Evolutionary conservation across 2,113 vertebrate species (phyloP).

Genomic region (Gymnorhina tibicen): DNA sequence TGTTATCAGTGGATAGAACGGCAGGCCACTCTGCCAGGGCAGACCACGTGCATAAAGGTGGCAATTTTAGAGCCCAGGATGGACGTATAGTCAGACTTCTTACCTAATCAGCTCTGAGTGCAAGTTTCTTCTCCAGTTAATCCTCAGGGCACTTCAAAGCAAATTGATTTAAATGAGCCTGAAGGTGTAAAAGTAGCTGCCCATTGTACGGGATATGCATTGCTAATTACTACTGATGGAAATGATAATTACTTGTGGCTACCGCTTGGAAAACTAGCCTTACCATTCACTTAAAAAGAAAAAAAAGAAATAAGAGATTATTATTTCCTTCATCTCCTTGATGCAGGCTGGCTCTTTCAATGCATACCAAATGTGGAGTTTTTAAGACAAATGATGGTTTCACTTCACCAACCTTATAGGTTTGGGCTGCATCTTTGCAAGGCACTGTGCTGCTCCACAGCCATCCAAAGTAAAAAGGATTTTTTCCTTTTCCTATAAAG

Average conservation of each 20-base stretch:
- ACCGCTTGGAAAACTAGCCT: not conserved
- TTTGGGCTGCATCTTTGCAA: not conserved
- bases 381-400: not conserved
- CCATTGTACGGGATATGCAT: not conserved
- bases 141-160: not conserved
- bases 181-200: not conserved
- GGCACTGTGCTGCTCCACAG: not conserved
- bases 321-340: not conserved
- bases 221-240: not conserved
- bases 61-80: not conserved
- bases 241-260: not conserved
- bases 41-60: not conserved
- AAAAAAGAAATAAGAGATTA: not conserved
- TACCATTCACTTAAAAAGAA: not conserved
- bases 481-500: not conserved
- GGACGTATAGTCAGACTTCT: not conserved
- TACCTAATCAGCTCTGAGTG: not conserved
- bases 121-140: not conserved
- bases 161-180: not conserved
- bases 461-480: not conserved
- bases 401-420: rapidly evolving
- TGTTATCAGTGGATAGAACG: not conserved
- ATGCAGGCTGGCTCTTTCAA: not conserved
- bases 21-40: not conserved
- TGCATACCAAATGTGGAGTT: not conserved